Evolutionary conservation across 2,797 vertebrate genomes (phyloP).

Genomic region (Botia almorhae): DNA sequence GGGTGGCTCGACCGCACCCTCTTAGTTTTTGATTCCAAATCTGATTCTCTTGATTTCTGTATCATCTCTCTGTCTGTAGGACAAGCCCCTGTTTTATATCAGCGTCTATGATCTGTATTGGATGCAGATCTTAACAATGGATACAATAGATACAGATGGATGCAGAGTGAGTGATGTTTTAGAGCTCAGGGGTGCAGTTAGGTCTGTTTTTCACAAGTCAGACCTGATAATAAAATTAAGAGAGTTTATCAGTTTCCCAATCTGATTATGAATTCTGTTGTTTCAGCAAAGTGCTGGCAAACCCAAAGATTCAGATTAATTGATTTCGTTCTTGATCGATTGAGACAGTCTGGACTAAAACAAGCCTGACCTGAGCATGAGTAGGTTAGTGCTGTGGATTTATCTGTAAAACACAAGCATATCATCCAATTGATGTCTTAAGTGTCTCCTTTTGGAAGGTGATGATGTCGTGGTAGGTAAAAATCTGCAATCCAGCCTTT

Average conservation of each 20-base stretch:
- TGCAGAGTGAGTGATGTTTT: slow-evolving; percentile 2
- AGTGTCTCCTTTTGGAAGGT: slow-evolving; percentile 1
- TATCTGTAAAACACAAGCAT: slow-evolving; percentile 19
- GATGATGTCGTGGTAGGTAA: slow-evolving; percentile 13
- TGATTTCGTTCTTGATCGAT: background rate
- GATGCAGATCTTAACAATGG: no score
- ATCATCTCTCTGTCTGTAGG: background rate
- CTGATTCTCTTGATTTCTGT: slow-evolving; percentile 13
- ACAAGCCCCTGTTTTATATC: background rate
- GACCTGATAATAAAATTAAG: slow-evolving; percentile 6
- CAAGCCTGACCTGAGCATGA: background rate
- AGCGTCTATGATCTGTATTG: background rate
- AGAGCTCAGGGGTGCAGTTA: background rate
- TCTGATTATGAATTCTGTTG: slow-evolving; percentile 3
- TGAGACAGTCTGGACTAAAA: background rate
- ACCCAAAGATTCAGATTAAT: background rate
- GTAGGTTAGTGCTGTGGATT: background rate
- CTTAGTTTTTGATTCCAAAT: background rate
- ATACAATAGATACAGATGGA: no score
- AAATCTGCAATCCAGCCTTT: slow-evolving; percentile 1
- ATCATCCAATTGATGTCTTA: slow-evolving; percentile 3
- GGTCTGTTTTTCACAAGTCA: slow-evolving; percentile 4
- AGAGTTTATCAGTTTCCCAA: slow-evolving; percentile 14
- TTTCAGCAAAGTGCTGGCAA: slow-evolving; percentile 23
- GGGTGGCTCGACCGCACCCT: slow-evolving; percentile 37